A percentile compares a stretch with the other conserved stretches of the same genome.
Evolutionary conservation across 2,113 vertebrate species (phyloP).

Genomic region (Triplophysa tibetana): DNA sequence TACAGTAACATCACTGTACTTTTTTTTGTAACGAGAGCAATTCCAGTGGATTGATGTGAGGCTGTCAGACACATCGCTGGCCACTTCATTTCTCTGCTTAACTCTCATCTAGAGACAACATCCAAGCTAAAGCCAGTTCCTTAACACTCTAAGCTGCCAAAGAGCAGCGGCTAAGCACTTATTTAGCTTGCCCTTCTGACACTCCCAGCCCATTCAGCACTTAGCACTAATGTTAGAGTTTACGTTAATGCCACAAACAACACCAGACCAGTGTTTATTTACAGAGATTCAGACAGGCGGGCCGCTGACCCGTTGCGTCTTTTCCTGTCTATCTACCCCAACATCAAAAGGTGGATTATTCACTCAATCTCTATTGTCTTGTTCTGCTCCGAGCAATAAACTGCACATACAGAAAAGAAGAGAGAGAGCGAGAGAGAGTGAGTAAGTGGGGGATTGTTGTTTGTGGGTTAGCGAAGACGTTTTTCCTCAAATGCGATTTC

Average conservation of each 20-base stretch:
- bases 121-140: conserved; percentile 5
- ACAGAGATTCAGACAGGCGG: conserved; percentile 56
- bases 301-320: conserved; percentile 63
- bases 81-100: conserved; percentile 32
- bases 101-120: conserved; percentile 24
- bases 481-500: conserved; percentile 57
- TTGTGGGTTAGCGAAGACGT: conserved; percentile 57
- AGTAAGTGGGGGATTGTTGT: conserved; percentile 35
- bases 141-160: conserved; percentile 37
- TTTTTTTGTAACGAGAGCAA: too few relatives aligned
- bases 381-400: neutral
- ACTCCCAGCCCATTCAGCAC: conserved; percentile 39
- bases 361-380: conserved; percentile 9
- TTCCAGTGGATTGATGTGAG: too few relatives aligned
- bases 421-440: conserved; percentile 9
- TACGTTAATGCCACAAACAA: conserved; percentile 26
- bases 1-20: too few relatives aligned
- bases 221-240: conserved; percentile 30
- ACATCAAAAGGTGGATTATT: conserved; percentile 35
- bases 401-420: conserved; percentile 19
- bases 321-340: conserved; percentile 33
- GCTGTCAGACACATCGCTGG: neutral
- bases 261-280: conserved; percentile 7
- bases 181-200: conserved; percentile 41
- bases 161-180: conserved; percentile 31